phyloP scores from a whole-genome alignment of 1,140 invertebrate species.

The Drosophila mayri region DNA sequence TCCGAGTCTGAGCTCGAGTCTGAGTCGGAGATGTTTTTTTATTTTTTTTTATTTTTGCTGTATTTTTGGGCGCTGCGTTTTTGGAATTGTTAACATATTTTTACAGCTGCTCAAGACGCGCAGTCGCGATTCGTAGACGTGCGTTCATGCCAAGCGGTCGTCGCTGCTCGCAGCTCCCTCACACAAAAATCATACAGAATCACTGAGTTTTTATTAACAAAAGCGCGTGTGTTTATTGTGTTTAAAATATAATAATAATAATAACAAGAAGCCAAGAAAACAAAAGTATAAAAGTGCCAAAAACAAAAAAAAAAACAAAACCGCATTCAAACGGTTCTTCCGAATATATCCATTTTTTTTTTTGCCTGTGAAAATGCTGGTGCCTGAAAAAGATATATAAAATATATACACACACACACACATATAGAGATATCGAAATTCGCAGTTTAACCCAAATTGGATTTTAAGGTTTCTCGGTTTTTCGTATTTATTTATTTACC shows the following conservation, averaged over 20 bases:
- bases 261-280: conserved; percentile 2
- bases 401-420: conserved; percentile 13
- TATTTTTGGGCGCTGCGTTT: conserved; percentile 76
- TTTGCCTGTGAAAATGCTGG: conserved; percentile 65
- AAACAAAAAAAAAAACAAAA: conserved; percentile 32
- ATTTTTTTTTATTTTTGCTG: too few species aligned
- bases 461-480: conserved; percentile 28
- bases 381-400: conserved; percentile 27
- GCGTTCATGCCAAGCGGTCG: conserved; percentile 81
- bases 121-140: conserved; percentile 83
- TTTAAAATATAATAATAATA: conserved; percentile 3
- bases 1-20: neutral
- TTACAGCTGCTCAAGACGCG: conserved; percentile 82
- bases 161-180: conserved; percentile 63
- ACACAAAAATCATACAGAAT: conserved; percentile 14
- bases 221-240: conserved; percentile 38
- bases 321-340: conserved; percentile 13
- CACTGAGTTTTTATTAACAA: neutral
- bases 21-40: conserved; percentile 12
- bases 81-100: conserved; percentile 84
- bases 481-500: conserved; percentile 38
- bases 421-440: conserved; percentile 25
- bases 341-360: neutral
- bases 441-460: conserved; percentile 42
- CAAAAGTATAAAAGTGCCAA: conserved; percentile 66